Evolutionary conservation across 2,888 invertebrate species (phyloP).

Genomic region (Mythimna pallens): DNA sequence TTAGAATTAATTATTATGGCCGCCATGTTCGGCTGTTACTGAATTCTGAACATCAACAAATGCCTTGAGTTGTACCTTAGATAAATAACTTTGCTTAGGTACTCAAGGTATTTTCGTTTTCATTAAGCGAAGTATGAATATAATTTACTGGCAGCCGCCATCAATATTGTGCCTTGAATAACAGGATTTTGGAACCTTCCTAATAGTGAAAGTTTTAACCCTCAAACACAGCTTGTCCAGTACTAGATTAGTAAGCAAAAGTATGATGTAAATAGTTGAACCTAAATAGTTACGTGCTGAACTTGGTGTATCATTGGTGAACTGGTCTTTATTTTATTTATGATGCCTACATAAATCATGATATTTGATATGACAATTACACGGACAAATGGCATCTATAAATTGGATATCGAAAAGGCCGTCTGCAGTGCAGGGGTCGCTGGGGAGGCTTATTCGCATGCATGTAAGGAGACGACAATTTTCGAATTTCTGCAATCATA

Average conservation of each 20-base stretch:
- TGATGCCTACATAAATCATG: neutral
- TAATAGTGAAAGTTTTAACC: neutral
- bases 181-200: neutral
- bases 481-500: too few species aligned
- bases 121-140: neutral
- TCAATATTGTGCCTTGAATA: neutral
- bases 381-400: too few species aligned
- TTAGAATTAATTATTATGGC: conserved; percentile 26
- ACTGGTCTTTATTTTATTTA: neutral
- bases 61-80: conserved; percentile 10
- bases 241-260: neutral
- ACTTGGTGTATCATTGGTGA: neutral
- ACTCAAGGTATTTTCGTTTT: conserved; percentile 31
- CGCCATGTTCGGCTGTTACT: conserved; percentile 8
- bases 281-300: neutral
- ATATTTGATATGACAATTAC: neutral
- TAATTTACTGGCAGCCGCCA: neutral
- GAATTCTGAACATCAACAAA: conserved; percentile 3
- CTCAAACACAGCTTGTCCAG: neutral
- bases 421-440: too few species aligned
- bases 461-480: too few species aligned
- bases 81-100: conserved; percentile 27
- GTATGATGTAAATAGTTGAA: neutral
- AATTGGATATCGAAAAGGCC: too few species aligned
- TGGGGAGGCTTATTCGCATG: too few species aligned